Base-by-base conservation (phyloP, 1,140 invertebrate species). In the Orius insidiosus region DNA sequence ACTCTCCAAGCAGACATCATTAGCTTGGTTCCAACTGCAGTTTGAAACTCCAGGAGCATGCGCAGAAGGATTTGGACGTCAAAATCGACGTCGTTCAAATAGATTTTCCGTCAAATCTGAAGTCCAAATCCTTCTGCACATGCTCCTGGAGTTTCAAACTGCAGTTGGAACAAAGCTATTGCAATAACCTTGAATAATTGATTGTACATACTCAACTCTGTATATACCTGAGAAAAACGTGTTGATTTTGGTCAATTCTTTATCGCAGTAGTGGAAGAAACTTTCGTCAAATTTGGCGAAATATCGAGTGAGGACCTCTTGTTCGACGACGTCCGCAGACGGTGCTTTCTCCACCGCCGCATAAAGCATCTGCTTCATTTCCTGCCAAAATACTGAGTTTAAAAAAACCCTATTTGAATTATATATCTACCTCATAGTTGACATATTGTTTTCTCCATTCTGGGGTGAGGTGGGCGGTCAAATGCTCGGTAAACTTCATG, bases 381-480 rank as follows among this genome's bases (percentile, higher is more conserved):
- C 84, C 85, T 88, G 55, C 24, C 53, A 57, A 55, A 15, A 50
- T 5, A 41, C 13, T 18, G 13, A 41, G 7, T n/a, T n/a, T n/a
- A n/a, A n/a, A n/a, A n/a, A n/a, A n/a, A n/a, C n/a, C n/a, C n/a
- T n/a, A 14, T 32, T 5, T 15, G 3, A 18, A 30, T 2, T n/a
- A 35, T 5, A 40, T 11, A 38, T 46, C 35, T 50, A 58, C 92
- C 78, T 97, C 93, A 71, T 98, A 98, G 59, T 85, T 85, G 54
- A 98, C 96, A 59, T 98, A 98, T 63, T 97, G 94, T 65, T 95
- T 96, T 48, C 90, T 76, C 94, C 94, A 98, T 71, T 97, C 92
- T 24, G 94, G 94, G 47, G 93, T 98, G 56, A 97, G 92, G 60
- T 97, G 93, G 49, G 89, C 88, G 52, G 81, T 76, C 46, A 98